Evolutionary conservation across 2,797 vertebrate species (phyloP), one percentile per base, ranked within the genome.

Genomic region (Acrossocheilus fasciatus): DNA sequence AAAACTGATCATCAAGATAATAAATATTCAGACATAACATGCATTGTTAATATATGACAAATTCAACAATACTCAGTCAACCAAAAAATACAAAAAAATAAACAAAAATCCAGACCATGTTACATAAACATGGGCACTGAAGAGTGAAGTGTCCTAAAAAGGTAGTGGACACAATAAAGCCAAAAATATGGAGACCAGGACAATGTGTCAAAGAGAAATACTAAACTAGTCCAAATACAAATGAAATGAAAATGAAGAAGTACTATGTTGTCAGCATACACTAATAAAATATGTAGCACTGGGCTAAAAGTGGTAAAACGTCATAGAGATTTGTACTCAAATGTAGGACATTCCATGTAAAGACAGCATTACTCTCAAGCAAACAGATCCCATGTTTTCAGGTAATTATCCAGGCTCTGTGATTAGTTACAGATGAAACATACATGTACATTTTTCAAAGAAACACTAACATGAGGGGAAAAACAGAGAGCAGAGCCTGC

Each of bases 171-270:
- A 50, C 36, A 66, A 59, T 41, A 26, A 52, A 50, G 45, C 30
- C 45, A 79, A 62, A 84, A 50, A 80, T 70, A 66, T 43, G 64
- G 26, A 41, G 23, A 78, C 54, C 18, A 79, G 39, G 68, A 83
- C 43, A 68, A 75, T 54, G 78, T 64, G 50, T 34, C 81, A 80
- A 83, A 41, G 45, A 79, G 86, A 15, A 72, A 70, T 34, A 86
- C 17, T 66, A 59, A 23, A 18, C 50, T 52, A n/a, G 23, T 52
- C 64, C 30, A 57, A 52, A 72, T 50, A 69, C 59, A 36, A 74
- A 26, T 39, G 6, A 50, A 30, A 74, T 47, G 30, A 30, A 68
- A 36, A 54, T 47, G 2, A 78, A 80, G 34, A 39, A 70, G 74
- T 41, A 83, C 72, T 87, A 7, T 26, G 43, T 43, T 57, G n/a